Evolutionary conservation across 2,797 vertebrate genomes (phyloP), one percentile per base, ranked within the genome.

Genomic region (Dipus sagitta): DNA sequence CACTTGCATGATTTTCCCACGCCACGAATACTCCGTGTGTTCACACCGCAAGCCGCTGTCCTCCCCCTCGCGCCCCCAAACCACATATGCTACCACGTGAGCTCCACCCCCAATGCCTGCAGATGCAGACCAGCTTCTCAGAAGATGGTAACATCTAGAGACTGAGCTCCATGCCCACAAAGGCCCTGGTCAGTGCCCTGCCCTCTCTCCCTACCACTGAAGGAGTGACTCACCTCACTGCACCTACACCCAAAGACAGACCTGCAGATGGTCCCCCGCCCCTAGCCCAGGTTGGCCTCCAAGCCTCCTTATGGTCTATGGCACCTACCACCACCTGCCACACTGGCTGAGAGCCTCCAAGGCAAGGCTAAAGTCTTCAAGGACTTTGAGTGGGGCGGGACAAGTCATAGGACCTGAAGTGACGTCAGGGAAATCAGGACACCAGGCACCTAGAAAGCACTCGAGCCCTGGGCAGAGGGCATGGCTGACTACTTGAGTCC

Each of bases 171-270:
- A 92, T 84, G 86, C 92, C 93, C 81, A 86, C 78, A 42, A 17
- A 17, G 38, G 64, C 38, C 77, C 81, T 17, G 34, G 28, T 70
- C 74, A 82, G 23, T 9, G 65, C 64, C 89, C 93, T 47, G 85
- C 83, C 94, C 88, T 83, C 82, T 88, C 81, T 93, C 85, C 67
- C 79, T 76, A 67, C 79, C 65, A n/a, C 86, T 70, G 60, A 70
- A 88, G 32, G 15, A 15, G 32, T 96, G 95, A 97, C 90, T 97
- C 95, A 96, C 72, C 64, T 71, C 95, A 96, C 72, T 68, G 75
- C 38, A 86, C 82, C 93, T 80, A 92, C 60, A 77, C 42, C 79
- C 90, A 84, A 84, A 93, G 93, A 38, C 76, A 84, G 68, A 18
- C 68, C 47, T 10, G 62, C 62, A 60, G 17, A 58, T 17, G 54